Conservation (phyloP, 2,888 invertebrate species). For the Chrysodeixis includens region DNA sequence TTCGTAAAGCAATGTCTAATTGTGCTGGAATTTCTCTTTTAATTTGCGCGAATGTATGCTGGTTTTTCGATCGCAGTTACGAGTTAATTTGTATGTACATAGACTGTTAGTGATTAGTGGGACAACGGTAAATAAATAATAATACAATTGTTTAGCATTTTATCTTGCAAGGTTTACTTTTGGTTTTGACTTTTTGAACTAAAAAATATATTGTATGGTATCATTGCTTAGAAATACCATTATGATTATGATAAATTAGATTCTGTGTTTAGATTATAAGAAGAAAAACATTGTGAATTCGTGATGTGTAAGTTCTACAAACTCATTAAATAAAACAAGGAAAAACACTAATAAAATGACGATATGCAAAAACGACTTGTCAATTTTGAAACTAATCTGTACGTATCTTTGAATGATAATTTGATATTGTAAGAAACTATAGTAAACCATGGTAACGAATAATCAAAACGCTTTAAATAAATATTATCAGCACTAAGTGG, state of each 20-base stretch:
- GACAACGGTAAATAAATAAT: constrained; percentile 6
- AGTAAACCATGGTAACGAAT: background rate
- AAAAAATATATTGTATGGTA: no score
- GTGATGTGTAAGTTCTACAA: no score
- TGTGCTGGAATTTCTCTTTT: constrained; percentile 63
- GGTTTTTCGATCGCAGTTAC: constrained; percentile 52
- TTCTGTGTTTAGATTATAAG: no score
- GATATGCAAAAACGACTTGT: no score
- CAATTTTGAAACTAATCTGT: no score
- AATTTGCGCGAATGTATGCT: constrained; percentile 50
- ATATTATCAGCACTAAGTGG: background rate
- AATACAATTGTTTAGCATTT: background rate
- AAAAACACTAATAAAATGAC: no score
- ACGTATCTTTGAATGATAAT: background rate
- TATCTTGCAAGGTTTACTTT: background rate
- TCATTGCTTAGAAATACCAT: no score
- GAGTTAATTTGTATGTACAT: constrained; percentile 48
- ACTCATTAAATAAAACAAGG: no score
- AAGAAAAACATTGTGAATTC: no score
- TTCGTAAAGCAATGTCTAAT: constrained; percentile 63
- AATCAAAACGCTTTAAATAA: background rate
- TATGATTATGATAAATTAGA: no score
- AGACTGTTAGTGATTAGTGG: constrained; percentile 16
- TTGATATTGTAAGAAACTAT: background rate
- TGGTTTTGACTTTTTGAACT: background rate